Evolutionary conservation across 2,888 invertebrate genomes (phyloP), one percentile per base, ranked within the genome.

Genomic region (Aplocera efformata): DNA sequence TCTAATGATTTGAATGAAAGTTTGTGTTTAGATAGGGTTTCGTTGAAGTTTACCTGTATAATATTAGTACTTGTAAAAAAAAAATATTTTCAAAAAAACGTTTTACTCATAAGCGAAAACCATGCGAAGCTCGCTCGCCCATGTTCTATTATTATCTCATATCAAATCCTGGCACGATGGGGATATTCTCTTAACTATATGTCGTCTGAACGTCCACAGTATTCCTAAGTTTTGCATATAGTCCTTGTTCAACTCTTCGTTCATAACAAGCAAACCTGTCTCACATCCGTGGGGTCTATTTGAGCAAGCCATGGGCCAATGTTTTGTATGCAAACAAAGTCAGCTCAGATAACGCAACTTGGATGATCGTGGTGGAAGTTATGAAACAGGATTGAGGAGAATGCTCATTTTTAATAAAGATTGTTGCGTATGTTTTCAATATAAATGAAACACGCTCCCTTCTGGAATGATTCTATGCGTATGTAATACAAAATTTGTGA

Each of bases 251-350:
- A 41, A 32, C 17, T 25, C 20, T 42, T 17, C 10, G 31, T 23
- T 45, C 35, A 45, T 42, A 34, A 51, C 48, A 35, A 53, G 48
- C 55, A 71, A 69, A 76, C 78, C 77, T 60, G 76, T 56, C 53
- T 50, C 48, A 58, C 71, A 76, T 79, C 79, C 78, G 68, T 76
- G 72, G 73, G 78, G 77, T 74, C 76, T 80, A 72, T 82, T 80
- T 78, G 72, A 62, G 65, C 65, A 73, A 69, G 70, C 64, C 59
- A 60, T 54, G 62, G 60, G 60, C 60, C 60, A 53, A 47, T 70
- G 68, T 75, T 72, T 58, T 69, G 67, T 70, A 59, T 58, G 67
- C 65, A 77, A 73, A 75, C 76, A 76, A 58, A 59, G 48, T 45
- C 34, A 11, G 24, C 35, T 36, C 34, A 63, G 70, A 69, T 72